Percentiles rank a stretch among this genome's conserved stretches.
Conservation (phyloP, 2,888 invertebrate species). For the Theodoxus fluviatilis region DNA sequence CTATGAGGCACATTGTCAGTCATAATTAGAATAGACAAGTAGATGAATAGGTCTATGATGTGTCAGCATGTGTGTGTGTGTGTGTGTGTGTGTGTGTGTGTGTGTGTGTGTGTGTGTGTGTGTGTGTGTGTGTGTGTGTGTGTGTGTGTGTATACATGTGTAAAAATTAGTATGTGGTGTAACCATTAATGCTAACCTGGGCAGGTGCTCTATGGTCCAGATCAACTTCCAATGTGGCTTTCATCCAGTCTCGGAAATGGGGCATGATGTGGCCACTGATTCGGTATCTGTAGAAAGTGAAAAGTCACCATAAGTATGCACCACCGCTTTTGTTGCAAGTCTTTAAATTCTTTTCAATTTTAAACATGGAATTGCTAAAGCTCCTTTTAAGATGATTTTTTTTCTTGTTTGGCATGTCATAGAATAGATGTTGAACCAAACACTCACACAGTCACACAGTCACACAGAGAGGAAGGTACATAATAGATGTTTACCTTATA, state of each 20-base stretch:
- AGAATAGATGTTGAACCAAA: no score
- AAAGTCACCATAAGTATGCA: no score
- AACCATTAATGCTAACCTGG: conserved; percentile 62
- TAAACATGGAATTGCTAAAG: no score
- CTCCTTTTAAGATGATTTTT: neutral
- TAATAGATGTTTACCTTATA: no score
- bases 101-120: no score
- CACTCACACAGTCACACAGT: no score
- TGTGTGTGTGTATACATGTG: no score
- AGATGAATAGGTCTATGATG: neutral
- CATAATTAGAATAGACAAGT: neutral
- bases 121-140: no score
- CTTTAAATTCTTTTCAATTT: neutral
- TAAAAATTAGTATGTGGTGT: no score
- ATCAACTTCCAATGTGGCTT: conserved; percentile 75
- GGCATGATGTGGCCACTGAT: conserved; percentile 72
- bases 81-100: no score
- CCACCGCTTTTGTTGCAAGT: neutral
- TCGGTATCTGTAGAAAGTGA: conserved; percentile 56
- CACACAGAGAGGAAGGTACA: no score
- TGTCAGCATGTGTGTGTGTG: no score
- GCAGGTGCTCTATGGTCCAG: conserved; percentile 67
- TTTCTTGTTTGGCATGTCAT: neutral
- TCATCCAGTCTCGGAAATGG: conserved; percentile 82
- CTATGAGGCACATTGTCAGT: neutral